Evolutionary conservation across 2,113 vertebrate species (phyloP).

Genomic region (Mus pahari): DNA sequence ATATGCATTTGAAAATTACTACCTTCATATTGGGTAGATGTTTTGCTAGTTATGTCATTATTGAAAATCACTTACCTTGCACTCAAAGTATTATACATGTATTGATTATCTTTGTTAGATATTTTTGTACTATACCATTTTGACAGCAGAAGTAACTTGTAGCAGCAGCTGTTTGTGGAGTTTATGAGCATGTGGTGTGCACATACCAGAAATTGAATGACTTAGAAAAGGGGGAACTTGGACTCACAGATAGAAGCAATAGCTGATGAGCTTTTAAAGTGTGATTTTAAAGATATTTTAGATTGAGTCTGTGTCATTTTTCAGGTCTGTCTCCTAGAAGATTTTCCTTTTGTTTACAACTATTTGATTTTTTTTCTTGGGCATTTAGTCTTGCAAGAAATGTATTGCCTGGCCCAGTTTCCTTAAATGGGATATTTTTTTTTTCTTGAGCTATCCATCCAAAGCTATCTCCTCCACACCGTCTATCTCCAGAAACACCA

Average conservation of each 20-base stretch:
- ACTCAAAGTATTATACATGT: background rate
- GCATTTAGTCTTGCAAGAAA: background rate
- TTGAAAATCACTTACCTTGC: background rate
- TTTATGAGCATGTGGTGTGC: background rate
- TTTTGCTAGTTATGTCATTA: slow-evolving; percentile 10
- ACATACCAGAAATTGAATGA: fast-evolving
- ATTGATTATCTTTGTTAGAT: background rate
- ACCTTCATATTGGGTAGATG: background rate
- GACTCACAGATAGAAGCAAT: background rate
- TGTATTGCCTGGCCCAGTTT: background rate
- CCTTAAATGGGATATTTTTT: slow-evolving; percentile 29
- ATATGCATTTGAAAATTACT: background rate
- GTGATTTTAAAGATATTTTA: slow-evolving; percentile 8
- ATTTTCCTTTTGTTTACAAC: slow-evolving; percentile 20
- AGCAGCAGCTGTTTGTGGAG: background rate
- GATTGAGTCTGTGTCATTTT: background rate
- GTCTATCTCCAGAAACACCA: background rate
- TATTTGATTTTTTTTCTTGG: slow-evolving; percentile 15
- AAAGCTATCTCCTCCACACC: fast-evolving
- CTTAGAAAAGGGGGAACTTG: background rate
- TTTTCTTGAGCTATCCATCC: background rate
- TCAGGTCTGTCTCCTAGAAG: background rate
- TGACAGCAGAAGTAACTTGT: background rate
- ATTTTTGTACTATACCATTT: background rate
- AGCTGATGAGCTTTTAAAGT: background rate